Evolutionary conservation across 2,888 invertebrate species (phyloP).

Genomic region (Diaprepes abbreviatus): DNA sequence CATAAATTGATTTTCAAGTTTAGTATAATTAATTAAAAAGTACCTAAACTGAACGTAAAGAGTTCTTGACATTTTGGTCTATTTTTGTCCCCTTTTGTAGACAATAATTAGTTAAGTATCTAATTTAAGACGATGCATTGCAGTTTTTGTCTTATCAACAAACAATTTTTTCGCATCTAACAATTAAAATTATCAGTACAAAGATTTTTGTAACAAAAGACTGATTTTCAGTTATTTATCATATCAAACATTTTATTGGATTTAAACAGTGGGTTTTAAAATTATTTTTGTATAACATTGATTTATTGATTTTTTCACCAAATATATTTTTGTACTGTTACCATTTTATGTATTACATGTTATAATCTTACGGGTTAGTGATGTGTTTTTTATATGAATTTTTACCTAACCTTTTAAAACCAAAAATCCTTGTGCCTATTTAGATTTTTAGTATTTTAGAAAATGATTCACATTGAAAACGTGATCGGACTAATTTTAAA

Average conservation of each 20-base stretch:
- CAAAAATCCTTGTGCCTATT: not conserved
- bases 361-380: too few species aligned
- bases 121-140: conserved; percentile 8
- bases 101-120: conserved; percentile 16
- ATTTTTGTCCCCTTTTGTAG: conserved; percentile 44
- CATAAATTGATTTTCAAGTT: not conserved
- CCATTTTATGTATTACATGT: too few species aligned
- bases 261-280: not conserved
- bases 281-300: not conserved
- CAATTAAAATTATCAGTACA: not conserved
- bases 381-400: too few species aligned
- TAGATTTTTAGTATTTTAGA: conserved; percentile 12
- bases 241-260: not conserved
- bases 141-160: conserved; percentile 11
- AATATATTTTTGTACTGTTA: too few species aligned
- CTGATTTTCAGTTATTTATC: not conserved
- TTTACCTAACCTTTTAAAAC: too few species aligned
- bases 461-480: conserved; percentile 25
- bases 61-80: conserved; percentile 51
- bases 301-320: not conserved
- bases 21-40: conserved; percentile 3
- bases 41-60: conserved; percentile 27
- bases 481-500: conserved; percentile 18
- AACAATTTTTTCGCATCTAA: not conserved
- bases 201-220: not conserved